Evolutionary conservation across 2,888 invertebrate species (phyloP).

Genomic region (Pachydiplax longipennis): DNA sequence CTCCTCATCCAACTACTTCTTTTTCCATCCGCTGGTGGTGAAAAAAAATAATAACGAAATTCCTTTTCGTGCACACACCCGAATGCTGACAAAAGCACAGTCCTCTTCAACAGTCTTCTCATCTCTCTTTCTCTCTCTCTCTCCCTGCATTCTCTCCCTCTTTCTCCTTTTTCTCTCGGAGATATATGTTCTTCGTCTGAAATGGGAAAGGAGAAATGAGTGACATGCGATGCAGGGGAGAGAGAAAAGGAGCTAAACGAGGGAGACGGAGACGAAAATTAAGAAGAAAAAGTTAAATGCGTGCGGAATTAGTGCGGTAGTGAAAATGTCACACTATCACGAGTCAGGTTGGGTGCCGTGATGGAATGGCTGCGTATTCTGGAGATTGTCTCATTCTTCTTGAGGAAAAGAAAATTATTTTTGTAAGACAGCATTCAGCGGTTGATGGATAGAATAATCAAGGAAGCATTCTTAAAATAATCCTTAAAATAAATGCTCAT

Average conservation of each 20-base stretch:
- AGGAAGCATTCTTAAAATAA: no score
- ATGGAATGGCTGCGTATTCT: no score
- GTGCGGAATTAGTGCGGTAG: no score
- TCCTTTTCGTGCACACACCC: constrained; percentile 23
- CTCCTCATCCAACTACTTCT: background rate
- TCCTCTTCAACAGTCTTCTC: background rate
- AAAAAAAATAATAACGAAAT: constrained; percentile 19
- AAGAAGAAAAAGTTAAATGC: background rate
- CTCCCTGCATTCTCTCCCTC: background rate
- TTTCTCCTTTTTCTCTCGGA: background rate
- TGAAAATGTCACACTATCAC: no score
- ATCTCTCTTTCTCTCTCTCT: background rate
- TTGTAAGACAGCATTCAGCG: no score
- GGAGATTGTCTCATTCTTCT: no score
- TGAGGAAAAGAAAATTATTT: no score
- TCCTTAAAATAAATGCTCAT: no score
- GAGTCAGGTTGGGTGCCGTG: no score
- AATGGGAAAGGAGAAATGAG: background rate
- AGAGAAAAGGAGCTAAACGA: background rate
- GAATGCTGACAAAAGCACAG: constrained; percentile 42
- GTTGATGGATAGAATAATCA: no score
- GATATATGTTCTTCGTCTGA: background rate
- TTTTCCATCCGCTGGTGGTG: constrained; percentile 21
- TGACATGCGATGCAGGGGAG: background rate
- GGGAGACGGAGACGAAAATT: background rate